Percentiles rank a stretch among this genome's conserved stretches.
Conservation (phyloP, 2,797 vertebrate genomes). For the Propithecus deckenii region DNA sequence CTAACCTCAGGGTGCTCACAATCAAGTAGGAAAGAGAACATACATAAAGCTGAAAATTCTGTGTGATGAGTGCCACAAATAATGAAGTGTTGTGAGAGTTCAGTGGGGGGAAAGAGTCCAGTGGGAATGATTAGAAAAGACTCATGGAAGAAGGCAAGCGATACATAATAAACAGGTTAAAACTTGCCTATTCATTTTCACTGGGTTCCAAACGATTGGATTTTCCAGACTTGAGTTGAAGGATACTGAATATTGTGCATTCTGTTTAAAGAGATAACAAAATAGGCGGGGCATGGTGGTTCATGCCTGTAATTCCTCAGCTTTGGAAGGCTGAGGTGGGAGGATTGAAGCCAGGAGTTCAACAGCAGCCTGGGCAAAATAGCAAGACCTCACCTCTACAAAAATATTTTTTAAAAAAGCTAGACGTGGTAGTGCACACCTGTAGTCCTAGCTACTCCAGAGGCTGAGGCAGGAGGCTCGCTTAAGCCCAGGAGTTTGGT, state of each 20-base stretch:
- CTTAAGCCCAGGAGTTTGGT: background rate
- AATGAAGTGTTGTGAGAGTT: background rate
- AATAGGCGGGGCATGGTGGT: background rate
- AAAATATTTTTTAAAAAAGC: no score
- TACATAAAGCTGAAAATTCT: background rate
- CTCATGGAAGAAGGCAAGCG: background rate
- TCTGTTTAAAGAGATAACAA: background rate
- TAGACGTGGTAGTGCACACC: background rate
- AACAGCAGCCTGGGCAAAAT: background rate
- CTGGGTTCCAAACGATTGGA: background rate
- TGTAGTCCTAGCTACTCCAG: background rate
- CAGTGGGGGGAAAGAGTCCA: background rate
- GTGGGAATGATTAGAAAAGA: background rate
- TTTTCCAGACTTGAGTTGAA: background rate
- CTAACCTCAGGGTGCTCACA: background rate
- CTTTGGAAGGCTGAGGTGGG: background rate
- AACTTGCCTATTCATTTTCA: constrained; percentile 5
- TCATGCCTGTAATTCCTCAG: background rate
- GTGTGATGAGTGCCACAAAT: background rate
- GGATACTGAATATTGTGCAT: background rate
- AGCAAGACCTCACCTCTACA: no score
- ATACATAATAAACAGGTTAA: constrained; percentile 9
- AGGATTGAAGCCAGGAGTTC: background rate
- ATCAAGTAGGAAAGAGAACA: background rate
- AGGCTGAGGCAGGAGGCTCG: background rate